Percentiles rank a stretch among this genome's conserved stretches.
phyloP scores from a whole-genome alignment of 2,113 vertebrate species.

The Lamprotornis superbus region DNA sequence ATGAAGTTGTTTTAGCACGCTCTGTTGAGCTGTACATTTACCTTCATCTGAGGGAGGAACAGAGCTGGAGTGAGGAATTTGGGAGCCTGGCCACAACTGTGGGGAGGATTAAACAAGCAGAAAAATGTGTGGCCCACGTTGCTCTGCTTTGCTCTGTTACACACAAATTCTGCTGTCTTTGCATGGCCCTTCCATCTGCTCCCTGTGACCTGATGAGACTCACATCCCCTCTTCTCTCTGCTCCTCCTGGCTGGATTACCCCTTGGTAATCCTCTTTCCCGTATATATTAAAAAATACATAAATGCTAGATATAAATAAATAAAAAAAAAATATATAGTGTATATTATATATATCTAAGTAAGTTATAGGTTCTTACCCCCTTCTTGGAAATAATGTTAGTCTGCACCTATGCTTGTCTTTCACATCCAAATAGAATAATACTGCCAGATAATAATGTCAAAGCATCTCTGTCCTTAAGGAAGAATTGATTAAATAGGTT shows the following conservation, averaged over 20 bases:
- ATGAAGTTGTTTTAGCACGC: background rate
- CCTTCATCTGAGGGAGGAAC: background rate
- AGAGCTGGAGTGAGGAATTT: background rate
- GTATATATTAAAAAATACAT: background rate
- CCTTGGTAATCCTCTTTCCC: background rate
- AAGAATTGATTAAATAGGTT: background rate
- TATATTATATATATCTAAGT: no score
- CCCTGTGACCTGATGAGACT: background rate
- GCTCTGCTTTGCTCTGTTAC: background rate
- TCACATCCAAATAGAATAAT: background rate
- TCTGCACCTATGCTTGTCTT: background rate
- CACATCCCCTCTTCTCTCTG: background rate
- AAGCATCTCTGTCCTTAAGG: background rate
- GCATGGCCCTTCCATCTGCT: background rate
- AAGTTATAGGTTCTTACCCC: accelerated
- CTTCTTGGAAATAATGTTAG: background rate
- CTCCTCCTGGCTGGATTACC: background rate
- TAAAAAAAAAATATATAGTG: background rate
- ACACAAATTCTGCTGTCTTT: background rate
- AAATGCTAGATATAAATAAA: background rate
- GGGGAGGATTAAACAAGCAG: background rate
- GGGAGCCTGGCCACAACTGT: background rate
- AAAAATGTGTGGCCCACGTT: background rate
- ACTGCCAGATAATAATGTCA: background rate
- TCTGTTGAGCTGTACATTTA: background rate